Evolutionary conservation across 2,888 invertebrate genomes (phyloP).

Genomic region (Chaetogeoica ovagalla): DNA sequence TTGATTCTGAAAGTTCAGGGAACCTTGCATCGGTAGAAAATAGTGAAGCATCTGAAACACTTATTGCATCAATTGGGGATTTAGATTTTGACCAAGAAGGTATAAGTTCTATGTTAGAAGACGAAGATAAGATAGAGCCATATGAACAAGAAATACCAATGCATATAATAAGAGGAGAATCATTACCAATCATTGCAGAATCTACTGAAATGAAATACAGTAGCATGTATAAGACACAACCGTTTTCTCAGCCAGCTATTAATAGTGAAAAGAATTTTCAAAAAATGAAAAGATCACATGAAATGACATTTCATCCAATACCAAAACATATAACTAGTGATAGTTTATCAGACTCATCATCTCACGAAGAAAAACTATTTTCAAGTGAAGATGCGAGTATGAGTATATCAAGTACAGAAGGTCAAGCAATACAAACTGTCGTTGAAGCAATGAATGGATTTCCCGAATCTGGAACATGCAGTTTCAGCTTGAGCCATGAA

Average conservation of each 20-base stretch:
- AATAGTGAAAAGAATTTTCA: conserved; percentile 58
- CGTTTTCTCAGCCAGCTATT: conserved; percentile 48
- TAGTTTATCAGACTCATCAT: conserved; percentile 65
- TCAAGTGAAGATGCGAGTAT: conserved; percentile 59
- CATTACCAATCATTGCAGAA: conserved; percentile 45
- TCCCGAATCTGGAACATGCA: conserved; percentile 30
- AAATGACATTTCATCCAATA: conserved; percentile 73
- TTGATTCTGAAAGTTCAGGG: conserved; percentile 87
- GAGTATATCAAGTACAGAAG: conserved; percentile 61
- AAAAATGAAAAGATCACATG: conserved; percentile 83
- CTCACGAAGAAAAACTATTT: conserved; percentile 59
- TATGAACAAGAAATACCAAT: conserved; percentile 58
- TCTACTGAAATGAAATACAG: conserved; percentile 39
- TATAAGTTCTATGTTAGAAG: conserved; percentile 64
- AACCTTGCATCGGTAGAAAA: conserved; percentile 86
- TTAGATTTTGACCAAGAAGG: conserved; percentile 74
- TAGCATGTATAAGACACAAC: conserved; percentile 49
- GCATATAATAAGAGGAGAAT: conserved; percentile 57
- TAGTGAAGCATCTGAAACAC: conserved; percentile 87
- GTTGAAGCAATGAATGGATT: conserved; percentile 46
- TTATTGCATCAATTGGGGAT: conserved; percentile 87
- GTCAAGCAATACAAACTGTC: conserved; percentile 57
- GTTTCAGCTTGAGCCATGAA: conserved; percentile 59
- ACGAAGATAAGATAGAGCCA: conserved; percentile 58
- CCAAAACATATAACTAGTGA: conserved; percentile 47